Percentiles rank a stretch among this genome's conserved stretches.
Conservation (phyloP, 1,140 invertebrate species). For the Cylas formicarius region DNA sequence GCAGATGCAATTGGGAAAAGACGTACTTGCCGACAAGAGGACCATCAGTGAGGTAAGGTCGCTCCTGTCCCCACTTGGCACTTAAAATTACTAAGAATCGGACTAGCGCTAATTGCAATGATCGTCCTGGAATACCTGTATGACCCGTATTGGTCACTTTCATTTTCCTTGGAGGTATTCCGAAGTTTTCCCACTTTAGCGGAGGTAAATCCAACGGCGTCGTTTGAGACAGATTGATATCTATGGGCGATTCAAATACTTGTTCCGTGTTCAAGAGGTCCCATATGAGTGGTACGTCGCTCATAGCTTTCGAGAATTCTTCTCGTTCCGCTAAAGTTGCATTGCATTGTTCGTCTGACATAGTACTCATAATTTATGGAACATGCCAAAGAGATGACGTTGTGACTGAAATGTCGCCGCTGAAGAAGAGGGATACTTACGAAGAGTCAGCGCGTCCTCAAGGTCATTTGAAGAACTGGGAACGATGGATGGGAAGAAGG, state of each 20-base stretch:
- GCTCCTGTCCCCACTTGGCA: slow-evolving; percentile 49
- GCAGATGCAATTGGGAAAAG: slow-evolving; percentile 72
- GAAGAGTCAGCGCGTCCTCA: too few species aligned
- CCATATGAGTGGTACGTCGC: too few species aligned
- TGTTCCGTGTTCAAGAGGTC: slow-evolving; percentile 13
- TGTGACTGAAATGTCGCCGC: too few species aligned
- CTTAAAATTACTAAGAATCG: slow-evolving; percentile 47
- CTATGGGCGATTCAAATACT: slow-evolving; percentile 45
- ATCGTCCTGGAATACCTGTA: too few species aligned
- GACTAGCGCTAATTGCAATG: not conserved
- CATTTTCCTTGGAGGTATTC: slow-evolving; percentile 49
- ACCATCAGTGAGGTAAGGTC: slow-evolving; percentile 52
- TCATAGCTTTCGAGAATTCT: too few species aligned
- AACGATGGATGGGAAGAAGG: slow-evolving; percentile 20
- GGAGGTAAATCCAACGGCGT: slow-evolving; percentile 42
- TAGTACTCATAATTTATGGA: too few species aligned
- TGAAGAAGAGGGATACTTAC: too few species aligned
- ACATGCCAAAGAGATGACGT: too few species aligned
- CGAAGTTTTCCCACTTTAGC: slow-evolving; percentile 49
- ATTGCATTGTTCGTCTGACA: too few species aligned
- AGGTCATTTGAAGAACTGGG: slow-evolving; percentile 20
- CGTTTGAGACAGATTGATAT: slow-evolving; percentile 48
- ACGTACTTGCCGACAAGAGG: slow-evolving; percentile 56
- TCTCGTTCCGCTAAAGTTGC: too few species aligned
- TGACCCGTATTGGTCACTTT: slow-evolving; percentile 54